Base-by-base conservation (phyloP, 2,888 invertebrate genomes). In the Latheticus oryzae region DNA sequence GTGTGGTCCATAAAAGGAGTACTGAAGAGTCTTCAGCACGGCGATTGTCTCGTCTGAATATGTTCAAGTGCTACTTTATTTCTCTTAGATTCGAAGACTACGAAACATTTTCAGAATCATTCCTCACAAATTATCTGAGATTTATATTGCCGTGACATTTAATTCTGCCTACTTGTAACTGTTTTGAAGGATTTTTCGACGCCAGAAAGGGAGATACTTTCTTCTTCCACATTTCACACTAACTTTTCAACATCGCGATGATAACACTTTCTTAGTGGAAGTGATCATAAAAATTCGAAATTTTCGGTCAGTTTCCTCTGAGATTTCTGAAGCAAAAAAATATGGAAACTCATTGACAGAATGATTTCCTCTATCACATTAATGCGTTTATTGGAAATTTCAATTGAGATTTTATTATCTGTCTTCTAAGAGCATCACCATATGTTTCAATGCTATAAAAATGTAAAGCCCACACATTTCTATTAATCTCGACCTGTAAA, bases 51-150 rank as follows among this genome's bases (percentile, higher is more conserved):
- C 63, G 63, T 63, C 67, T 67, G 66, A 65, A 62, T 61, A 61
- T 64, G 65, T 47, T 68, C 64, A 65, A 73, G 73, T 69, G 71
- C 71, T 72, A 72, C 71, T 73, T 73, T 69, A 65, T 60, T 59
- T 51, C 40, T 50, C 59, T 28, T 33, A 33, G 32, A 33, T 37
- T 16, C 40, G 17, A 43, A 13, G 33, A 23, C 16, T 8, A 24
- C 12, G 33, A 17, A 52, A 38, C 50, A 35, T 33, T 45, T 32
- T 32, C 45, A 45, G 12, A 45, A 19, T 32, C 21, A 17, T 45
- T 47, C 35, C 32, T 35, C 35, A 47, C 47, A 24, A 47, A 21
- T 35, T 47, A 32, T 32, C 32, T 1, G 23, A 33, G 43, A 43
- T 43, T 43, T 30, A 13, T 45, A 32, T 35, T 32, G 12, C 33